These are phyloP conservation scores for Premnoplex brunnescens DNA, from an alignment of 2,797 vertebrate species.

Conservation along the genomic window DNA sequence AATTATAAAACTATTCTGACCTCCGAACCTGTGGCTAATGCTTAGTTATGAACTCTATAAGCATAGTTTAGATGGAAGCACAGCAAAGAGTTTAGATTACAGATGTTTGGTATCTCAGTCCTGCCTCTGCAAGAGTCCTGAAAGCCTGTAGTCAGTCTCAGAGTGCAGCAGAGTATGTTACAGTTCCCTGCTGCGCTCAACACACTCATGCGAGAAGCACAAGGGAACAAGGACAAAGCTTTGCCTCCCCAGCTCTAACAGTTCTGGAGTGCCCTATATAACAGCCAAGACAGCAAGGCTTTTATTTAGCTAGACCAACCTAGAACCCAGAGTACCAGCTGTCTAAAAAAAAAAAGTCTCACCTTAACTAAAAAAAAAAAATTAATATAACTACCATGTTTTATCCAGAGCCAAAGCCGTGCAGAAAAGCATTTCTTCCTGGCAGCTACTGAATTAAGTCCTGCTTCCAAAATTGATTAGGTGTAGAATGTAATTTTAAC, in stretches of 20 bases:
- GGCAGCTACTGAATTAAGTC: background rate
- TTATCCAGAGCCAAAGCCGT: background rate
- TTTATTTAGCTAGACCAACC: background rate
- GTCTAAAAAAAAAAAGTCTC: background rate
- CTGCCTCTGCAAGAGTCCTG: background rate
- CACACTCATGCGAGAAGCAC: background rate
- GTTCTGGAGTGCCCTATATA: background rate
- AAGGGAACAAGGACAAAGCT: constrained; percentile 12
- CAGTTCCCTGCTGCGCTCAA: constrained; percentile 34
- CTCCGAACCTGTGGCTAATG: background rate
- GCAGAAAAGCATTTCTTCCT: background rate
- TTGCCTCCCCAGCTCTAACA: background rate
- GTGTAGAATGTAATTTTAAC: background rate
- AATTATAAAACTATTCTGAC: background rate
- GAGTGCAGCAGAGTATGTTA: background rate
- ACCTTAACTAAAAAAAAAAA: background rate
- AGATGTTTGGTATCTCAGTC: background rate
- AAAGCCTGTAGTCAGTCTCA: background rate
- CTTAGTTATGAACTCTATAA: background rate
- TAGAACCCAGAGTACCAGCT: background rate
- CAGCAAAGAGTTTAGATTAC: background rate
- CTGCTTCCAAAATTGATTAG: background rate
- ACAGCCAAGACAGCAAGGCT: background rate
- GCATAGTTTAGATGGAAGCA: no score
- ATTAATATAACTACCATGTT: background rate